Conservation (phyloP, 2,888 invertebrate species). For the Melieria crassipennis region DNA sequence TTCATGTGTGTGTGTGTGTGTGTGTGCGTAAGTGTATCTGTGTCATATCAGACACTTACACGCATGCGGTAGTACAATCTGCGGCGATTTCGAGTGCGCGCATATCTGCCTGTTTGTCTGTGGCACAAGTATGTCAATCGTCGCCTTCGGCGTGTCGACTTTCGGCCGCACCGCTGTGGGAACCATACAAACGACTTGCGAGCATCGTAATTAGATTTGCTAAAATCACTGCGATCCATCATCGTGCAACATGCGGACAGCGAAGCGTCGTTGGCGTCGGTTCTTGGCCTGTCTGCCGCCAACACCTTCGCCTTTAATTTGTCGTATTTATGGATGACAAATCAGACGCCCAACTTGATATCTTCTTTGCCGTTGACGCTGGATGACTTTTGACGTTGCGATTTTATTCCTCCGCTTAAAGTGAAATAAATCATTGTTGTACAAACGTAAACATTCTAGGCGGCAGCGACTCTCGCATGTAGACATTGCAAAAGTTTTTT, state of each 20-base stretch:
- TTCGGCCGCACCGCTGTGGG: neutral
- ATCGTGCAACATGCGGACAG: conserved; percentile 1
- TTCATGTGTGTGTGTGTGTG: neutral
- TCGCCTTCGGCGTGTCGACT: conserved; percentile 28
- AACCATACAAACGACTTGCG: conserved; percentile 12
- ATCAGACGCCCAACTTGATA: conserved; percentile 38
- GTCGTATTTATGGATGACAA: conserved; percentile 38
- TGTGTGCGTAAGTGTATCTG: neutral
- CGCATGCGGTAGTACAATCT: neutral
- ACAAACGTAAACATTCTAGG: conserved; percentile 26
- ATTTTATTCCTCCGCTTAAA: conserved; percentile 37
- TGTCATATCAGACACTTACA: neutral
- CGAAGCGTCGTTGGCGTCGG: neutral
- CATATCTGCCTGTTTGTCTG: neutral
- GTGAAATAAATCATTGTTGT: conserved; percentile 39
- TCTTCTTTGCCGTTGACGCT: conserved; percentile 30
- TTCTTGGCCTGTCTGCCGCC: neutral
- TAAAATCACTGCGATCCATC: conserved; percentile 31
- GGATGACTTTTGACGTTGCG: conserved; percentile 13
- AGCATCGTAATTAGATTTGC: conserved; percentile 34
- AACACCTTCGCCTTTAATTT: conserved; percentile 37
- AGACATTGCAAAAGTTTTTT: conserved; percentile 34
- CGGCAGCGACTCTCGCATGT: conserved; percentile 16
- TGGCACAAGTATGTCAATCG: conserved; percentile 39
- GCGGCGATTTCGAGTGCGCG: neutral